phyloP scores from a whole-genome alignment of 2,113 vertebrate species.

The Paradoxurus hermaphroditus region DNA sequence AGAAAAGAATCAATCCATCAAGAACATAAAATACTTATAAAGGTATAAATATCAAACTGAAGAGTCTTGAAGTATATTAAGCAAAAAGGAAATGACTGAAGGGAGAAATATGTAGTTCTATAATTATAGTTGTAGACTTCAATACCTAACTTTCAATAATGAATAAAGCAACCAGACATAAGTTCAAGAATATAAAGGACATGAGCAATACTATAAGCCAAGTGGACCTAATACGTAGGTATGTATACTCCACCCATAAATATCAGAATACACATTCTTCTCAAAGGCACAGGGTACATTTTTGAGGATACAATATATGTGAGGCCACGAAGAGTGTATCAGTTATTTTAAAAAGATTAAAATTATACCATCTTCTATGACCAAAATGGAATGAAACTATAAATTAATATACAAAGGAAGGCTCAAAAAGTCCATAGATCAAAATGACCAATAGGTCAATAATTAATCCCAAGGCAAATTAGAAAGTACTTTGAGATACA shows the following conservation, averaged over 20 bases:
- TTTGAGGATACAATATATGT: neutral
- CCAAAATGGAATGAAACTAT: neutral
- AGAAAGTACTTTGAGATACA: neutral
- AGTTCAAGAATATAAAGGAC: neutral
- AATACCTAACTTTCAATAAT: neutral
- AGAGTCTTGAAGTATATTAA: too few relatives aligned
- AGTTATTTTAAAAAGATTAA: neutral
- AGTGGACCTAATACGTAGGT: neutral
- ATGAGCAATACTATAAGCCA: neutral
- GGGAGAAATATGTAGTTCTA: neutral
- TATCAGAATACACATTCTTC: neutral
- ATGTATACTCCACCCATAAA: neutral
- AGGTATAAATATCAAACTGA: neutral
- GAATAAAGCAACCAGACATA: neutral
- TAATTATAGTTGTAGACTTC: neutral
- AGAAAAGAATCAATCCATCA: neutral
- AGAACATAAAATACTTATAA: neutral
- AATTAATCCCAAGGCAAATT: neutral
- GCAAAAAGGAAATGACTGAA: neutral
- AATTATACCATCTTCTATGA: neutral
- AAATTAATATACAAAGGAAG: neutral
- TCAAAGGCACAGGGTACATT: neutral
- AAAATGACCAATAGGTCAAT: neutral
- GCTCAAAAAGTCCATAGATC: neutral
- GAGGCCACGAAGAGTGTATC: neutral